Evolutionary conservation across 2,797 vertebrate genomes (phyloP).

Genomic region (Pseudochirops cupreus): DNA sequence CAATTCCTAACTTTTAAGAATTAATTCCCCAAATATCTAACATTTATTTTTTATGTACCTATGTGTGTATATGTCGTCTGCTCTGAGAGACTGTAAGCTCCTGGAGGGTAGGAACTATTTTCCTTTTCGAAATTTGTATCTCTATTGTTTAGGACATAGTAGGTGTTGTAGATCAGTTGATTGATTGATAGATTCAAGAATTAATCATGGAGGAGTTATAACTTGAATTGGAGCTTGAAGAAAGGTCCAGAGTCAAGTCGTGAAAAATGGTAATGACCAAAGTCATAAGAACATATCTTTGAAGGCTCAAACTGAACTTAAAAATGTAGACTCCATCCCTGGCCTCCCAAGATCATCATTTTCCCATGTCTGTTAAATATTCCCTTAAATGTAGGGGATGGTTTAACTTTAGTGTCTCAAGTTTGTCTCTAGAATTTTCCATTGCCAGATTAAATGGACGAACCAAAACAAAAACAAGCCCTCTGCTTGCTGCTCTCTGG

Average conservation of each 20-base stretch:
- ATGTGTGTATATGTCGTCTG: not conserved
- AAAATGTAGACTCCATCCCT: not conserved
- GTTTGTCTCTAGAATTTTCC: constrained; percentile 50
- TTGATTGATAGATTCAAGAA: constrained; percentile 5
- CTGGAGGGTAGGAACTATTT: not conserved
- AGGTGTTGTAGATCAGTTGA: not conserved
- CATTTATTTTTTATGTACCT: not conserved
- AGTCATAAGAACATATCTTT: not conserved
- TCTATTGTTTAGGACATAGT: not conserved
- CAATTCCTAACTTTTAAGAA: not conserved
- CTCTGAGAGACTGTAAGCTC: not conserved
- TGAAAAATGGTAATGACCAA: not conserved
- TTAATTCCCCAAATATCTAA: not conserved
- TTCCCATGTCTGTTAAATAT: not conserved
- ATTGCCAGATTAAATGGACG: constrained; percentile 10
- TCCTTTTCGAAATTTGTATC: not conserved
- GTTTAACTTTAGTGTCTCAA: constrained; percentile 13
- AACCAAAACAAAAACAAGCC: not conserved
- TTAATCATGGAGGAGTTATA: not conserved
- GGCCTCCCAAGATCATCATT: not conserved
- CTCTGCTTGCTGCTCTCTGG: constrained; percentile 15
- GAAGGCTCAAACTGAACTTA: not conserved
- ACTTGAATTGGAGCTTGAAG: not conserved
- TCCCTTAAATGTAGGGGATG: constrained; percentile 17
- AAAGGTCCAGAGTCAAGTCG: not conserved